Evolutionary conservation across 2,797 vertebrate genomes (phyloP), one percentile per base, ranked within the genome.

Genomic region (Sphenodon punctatus): DNA sequence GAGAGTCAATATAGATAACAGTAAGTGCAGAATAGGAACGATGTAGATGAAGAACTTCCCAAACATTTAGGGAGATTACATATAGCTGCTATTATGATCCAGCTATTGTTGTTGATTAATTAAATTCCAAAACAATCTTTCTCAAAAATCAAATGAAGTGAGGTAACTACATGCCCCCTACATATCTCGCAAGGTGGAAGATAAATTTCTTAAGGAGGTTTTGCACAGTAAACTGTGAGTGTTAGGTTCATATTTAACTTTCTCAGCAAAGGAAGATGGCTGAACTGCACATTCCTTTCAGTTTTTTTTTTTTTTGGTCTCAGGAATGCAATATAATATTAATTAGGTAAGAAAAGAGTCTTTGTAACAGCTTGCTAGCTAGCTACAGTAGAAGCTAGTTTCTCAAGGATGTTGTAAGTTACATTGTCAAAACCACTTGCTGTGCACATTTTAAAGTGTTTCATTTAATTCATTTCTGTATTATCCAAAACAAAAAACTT

Each of bases 91-190:
- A n/a, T n/a, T n/a, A n/a, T n/a, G n/a, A n/a, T n/a, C n/a, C n/a
- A n/a, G n/a, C n/a, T n/a, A n/a, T n/a, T n/a, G n/a, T n/a, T n/a
- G n/a, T n/a, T 69, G 25, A 8, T 15, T 81, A 85, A 72, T 64
- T 86, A 75, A 64, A 60, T 49, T 85, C 32, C 65, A 80, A 75
- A 78, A 66, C 19, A 15, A 74, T 63, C 49, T 76, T 36, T 5
- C 10, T 38, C 13, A 5, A 56, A 49, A 46, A 30, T 36, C 48
- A 55, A 74, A 42, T 9, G 36, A 56, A 5, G 7, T 1, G 53
- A 3, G 23, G 48, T 45, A 25, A 60, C 27, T 23, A 82, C 2
- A 46, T 42, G 13, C 60, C 30, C 30, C 13, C 46, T 8, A 63
- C 64, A 75, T 38, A 22, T 53, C 3, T 14, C 72, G 23, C 56